Base-by-base conservation (phyloP, 2,888 invertebrate species). In the Pachymerium ferrugineum region DNA sequence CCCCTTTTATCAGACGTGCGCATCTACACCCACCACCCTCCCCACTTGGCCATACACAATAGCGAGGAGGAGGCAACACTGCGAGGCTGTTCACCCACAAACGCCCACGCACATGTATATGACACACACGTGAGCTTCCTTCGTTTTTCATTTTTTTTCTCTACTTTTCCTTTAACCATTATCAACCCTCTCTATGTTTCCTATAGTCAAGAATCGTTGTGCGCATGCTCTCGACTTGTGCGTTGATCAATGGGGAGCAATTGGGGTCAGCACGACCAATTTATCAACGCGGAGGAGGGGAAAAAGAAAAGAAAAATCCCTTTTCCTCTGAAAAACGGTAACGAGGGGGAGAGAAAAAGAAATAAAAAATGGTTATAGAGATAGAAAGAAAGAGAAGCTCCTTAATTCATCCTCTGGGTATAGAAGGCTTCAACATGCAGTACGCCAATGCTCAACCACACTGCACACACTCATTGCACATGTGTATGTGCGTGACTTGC, bases 201-300 rank as follows among this genome's bases (percentile, higher is more conserved):
- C 6, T n/a, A 47, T 47, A 47, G 47, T 6, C 47, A 47, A 1
- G 16, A 16, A 47, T 47, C 16, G 47, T 14, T 16, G 47, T 16
- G 47, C 47, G 47, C 47, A 47, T 47, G 47, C 47, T 47, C 47
- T 16, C 47, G 47, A 47, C 47, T 47, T n/a, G 47, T 47, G 10
- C 47, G 47, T n/a, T 47, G 47, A 47, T 47, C 47, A 47, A 47
- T 47, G 47, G 47, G 47, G 47, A 47, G 47, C 47, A 47, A 47
- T 47, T 47, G 47, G 47, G 47, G 47, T 47, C 47, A 47, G 47
- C 47, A 47, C 47, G 47, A 47, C 47, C 47, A 47, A 47, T 47
- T 47, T 47, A 47, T 47, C 47, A 47, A 47, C 47, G 16, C 47
- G 47, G 22, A 47, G 47, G 47, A 47, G 16, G n/a, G 8, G n/a